Conservation (phyloP, 2,888 invertebrate genomes). For the Lamellibrachia satsuma region DNA sequence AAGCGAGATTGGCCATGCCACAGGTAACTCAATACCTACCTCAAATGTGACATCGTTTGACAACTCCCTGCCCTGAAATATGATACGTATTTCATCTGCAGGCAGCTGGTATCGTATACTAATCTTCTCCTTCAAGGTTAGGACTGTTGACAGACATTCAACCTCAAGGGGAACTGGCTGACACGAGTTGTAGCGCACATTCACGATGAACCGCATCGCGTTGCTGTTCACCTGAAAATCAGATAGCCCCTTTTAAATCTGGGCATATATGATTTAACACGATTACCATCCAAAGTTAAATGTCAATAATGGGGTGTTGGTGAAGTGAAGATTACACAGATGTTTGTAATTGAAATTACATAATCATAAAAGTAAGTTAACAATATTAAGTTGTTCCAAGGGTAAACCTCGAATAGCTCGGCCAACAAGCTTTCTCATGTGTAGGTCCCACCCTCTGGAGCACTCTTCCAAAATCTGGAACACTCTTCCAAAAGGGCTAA, state of each 20-base stretch:
- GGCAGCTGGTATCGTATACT: neutral
- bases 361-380: neutral
- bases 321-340: neutral
- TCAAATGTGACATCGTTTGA: neutral
- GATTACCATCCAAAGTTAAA: neutral
- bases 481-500: no score
- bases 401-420: no score
- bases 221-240: neutral
- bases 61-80: constrained; percentile 1
- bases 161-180: neutral
- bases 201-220: neutral
- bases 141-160: neutral
- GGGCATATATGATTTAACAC: neutral
- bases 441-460: no score
- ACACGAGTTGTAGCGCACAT: neutral
- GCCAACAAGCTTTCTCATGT: no score
- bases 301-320: neutral
- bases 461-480: no score
- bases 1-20: neutral
- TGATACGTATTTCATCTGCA: neutral
- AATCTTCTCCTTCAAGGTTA: constrained; percentile 10
- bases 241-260: neutral
- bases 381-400: no score
- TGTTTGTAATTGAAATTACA: neutral
- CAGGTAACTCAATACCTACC: neutral